Evolutionary conservation across 2,888 invertebrate genomes (phyloP).

Genomic region (Microplitis manilae): DNA sequence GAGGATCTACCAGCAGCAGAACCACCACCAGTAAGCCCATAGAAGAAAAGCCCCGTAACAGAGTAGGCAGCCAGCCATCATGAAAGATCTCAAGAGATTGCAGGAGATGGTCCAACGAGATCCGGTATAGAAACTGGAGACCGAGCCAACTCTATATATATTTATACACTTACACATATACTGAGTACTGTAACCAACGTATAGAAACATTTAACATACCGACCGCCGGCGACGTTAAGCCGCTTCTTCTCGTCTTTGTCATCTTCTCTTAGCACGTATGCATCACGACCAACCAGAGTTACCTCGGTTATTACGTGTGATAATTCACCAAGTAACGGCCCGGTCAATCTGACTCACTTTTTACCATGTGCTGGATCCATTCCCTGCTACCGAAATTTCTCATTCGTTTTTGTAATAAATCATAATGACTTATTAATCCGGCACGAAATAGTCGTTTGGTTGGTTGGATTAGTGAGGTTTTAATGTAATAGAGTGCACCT

Average conservation of each 20-base stretch:
- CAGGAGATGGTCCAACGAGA: not conserved
- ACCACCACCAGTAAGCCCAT: not conserved
- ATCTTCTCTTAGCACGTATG: constrained; percentile 10
- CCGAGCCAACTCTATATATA: not conserved
- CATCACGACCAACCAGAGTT: constrained; percentile 35
- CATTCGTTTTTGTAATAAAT: too few species aligned
- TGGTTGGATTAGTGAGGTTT: too few species aligned
- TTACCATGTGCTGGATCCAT: too few species aligned
- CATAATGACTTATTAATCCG: too few species aligned
- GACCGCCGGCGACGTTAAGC: constrained; percentile 47
- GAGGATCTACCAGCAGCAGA: constrained; percentile 5
- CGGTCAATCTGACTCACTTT: not conserved
- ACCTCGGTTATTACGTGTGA: constrained; percentile 53
- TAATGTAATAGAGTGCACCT: not conserved
- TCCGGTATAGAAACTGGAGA: not conserved
- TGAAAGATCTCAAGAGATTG: not conserved
- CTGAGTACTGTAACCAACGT: not conserved
- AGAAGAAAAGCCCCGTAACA: not conserved
- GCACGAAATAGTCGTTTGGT: too few species aligned
- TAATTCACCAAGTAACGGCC: constrained; percentile 47
- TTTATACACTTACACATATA: not conserved
- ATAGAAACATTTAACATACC: constrained; percentile 39
- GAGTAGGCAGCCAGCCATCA: not conserved
- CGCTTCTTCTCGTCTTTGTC: constrained; percentile 16
- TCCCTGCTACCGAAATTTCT: too few species aligned